Conservation (phyloP, 2,797 vertebrate species). For the Hippopotamyrus pictus region DNA sequence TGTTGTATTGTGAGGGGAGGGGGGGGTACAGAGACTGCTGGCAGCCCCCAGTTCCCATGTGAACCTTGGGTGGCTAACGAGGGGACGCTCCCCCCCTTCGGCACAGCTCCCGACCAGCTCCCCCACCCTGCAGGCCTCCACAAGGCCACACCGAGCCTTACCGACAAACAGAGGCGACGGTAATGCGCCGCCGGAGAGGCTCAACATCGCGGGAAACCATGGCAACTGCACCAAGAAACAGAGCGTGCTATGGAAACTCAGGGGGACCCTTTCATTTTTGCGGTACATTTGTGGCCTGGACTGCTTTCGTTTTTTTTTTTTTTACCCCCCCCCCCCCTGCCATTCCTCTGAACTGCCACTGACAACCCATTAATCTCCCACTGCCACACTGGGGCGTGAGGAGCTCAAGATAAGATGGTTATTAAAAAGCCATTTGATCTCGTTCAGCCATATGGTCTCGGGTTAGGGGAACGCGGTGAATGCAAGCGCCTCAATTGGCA, state of each 20-base stretch:
- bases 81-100: not conserved
- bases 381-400: slow-evolving; percentile 14
- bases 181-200: not conserved
- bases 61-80: not conserved
- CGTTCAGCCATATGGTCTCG: slow-evolving; percentile 16
- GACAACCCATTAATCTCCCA: slow-evolving; percentile 21
- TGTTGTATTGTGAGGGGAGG: not conserved
- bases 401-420: slow-evolving; percentile 21
- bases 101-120: not conserved
- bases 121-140: not conserved
- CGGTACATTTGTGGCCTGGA: slow-evolving; percentile 11
- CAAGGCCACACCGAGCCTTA: not conserved
- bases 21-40: too few species aligned
- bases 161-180: not conserved
- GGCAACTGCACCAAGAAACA: slow-evolving; percentile 21
- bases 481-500: slow-evolving; percentile 10
- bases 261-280: slow-evolving; percentile 26
- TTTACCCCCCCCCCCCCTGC: not conserved
- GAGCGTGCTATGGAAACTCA: slow-evolving; percentile 19
- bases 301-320: not conserved
- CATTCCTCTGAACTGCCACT: slow-evolving; percentile 13
- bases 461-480: slow-evolving; percentile 9
- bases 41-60: not conserved
- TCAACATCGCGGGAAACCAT: slow-evolving; percentile 23
- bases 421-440: slow-evolving; percentile 25